phyloP scores from a whole-genome alignment of 2,888 invertebrate species.

The Chalcosyrphus nemorum region DNA sequence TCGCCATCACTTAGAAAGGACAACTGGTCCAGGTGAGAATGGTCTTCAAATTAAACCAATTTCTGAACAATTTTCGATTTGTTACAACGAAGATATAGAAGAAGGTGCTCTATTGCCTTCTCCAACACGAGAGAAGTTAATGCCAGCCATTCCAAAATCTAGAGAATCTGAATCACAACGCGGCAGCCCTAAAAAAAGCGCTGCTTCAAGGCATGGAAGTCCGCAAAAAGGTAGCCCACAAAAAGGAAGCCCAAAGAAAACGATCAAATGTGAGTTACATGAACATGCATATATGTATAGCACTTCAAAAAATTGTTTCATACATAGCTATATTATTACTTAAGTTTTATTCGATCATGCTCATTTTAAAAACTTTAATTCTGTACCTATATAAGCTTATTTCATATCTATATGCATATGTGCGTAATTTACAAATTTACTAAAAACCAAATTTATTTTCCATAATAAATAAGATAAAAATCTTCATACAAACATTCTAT shows the following conservation, averaged over 20 bases:
- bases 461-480: too few relatives aligned
- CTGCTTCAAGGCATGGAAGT: conserved; percentile 82
- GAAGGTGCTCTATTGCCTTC: conserved; percentile 87
- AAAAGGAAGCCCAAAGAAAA: conserved; percentile 85
- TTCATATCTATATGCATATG: neutral
- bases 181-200: conserved; percentile 82
- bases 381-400: conserved; percentile 1
- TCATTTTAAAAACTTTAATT: neutral
- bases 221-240: conserved; percentile 83
- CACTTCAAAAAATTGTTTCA: neutral
- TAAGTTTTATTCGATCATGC: conserved; percentile 5
- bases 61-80: conserved; percentile 3
- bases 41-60: neutral
- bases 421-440: neutral
- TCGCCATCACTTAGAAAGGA: conserved; percentile 88
- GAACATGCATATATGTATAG: neutral
- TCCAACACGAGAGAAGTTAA: conserved; percentile 88
- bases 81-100: conserved; percentile 81
- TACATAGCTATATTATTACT: neutral
- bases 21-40: conserved; percentile 87
- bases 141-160: conserved; percentile 85
- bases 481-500: neutral
- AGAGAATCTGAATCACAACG: conserved; percentile 82
- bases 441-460: too few relatives aligned
- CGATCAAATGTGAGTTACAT: conserved; percentile 81